phyloP scores from a whole-genome alignment of 2,888 invertebrate genomes.

The Sylvicola fuscatus region DNA sequence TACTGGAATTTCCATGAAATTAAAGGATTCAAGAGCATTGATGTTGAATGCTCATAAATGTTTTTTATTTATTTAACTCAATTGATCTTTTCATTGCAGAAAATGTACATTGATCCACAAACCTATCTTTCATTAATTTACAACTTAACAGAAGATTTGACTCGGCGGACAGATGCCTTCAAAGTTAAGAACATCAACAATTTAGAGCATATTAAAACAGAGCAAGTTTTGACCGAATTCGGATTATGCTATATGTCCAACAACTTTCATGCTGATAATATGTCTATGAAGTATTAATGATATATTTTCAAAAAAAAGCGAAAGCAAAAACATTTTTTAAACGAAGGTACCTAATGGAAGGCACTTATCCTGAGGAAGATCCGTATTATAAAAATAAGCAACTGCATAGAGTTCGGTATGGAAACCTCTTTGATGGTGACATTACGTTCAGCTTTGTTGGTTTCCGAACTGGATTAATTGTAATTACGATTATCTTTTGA shows the following conservation, averaged over 20 bases:
- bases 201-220: slow-evolving; percentile 4
- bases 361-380: not conserved
- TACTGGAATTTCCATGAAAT: slow-evolving; percentile 21
- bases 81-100: slow-evolving; percentile 7
- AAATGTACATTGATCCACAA: slow-evolving; percentile 13
- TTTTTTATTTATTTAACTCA: not conserved
- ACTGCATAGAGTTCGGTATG: slow-evolving; percentile 8
- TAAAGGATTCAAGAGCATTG: slow-evolving; percentile 12
- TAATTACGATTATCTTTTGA: too few species aligned
- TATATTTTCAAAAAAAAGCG: too few species aligned
- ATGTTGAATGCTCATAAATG: slow-evolving; percentile 8
- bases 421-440: slow-evolving; percentile 16
- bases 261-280: slow-evolving; percentile 12
- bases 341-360: slow-evolving; percentile 1
- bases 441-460: slow-evolving; percentile 16
- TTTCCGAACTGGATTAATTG: slow-evolving; percentile 12
- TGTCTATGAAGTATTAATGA: slow-evolving; percentile 16
- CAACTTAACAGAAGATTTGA: slow-evolving; percentile 16
- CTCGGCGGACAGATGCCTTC: slow-evolving; percentile 3
- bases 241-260: slow-evolving; percentile 22
- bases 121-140: slow-evolving; percentile 22
- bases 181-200: not conserved
- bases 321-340: too few species aligned
- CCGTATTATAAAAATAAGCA: not conserved
- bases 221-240: slow-evolving; percentile 22